Conservation (phyloP, 2,113 vertebrate genomes). For the Neolamprologus caudopunctatus region DNA sequence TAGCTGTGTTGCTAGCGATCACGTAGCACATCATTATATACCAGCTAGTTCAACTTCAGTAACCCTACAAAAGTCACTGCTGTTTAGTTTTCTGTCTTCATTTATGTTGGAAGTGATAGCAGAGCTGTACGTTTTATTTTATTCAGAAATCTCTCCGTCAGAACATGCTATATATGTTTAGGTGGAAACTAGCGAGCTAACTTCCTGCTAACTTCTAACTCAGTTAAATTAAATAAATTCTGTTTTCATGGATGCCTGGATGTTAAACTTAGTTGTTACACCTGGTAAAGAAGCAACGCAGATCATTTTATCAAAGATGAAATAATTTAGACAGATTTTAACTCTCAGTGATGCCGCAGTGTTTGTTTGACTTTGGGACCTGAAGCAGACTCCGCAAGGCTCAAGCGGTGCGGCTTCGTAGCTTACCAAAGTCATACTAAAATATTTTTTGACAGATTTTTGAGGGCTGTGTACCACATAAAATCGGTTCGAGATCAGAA, state of each 20-base stretch:
- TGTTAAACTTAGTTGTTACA: not conserved
- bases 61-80: not conserved
- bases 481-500: fast-evolving
- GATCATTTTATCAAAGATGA: not conserved
- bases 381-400: fast-evolving
- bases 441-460: not conserved
- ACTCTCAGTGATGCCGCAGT: fast-evolving
- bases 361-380: not conserved
- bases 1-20: fast-evolving
- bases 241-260: not conserved
- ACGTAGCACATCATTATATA: not conserved
- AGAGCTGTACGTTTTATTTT: fast-evolving
- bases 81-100: not conserved
- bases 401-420: not conserved
- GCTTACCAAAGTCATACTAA: fast-evolving
- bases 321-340: not conserved
- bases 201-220: not conserved
- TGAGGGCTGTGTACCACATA: not conserved
- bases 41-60: fast-evolving
- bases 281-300: not conserved
- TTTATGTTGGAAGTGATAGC: not conserved
- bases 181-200: not conserved
- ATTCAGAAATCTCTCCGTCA: fast-evolving
- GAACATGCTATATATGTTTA: not conserved
- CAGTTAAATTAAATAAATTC: not conserved